A percentile compares a stretch with the other conserved stretches of the same genome.
These are phyloP conservation scores for Cyanoliseus patagonus DNA, from an alignment of 2,113 vertebrate species.

Conservation along the genomic window DNA sequence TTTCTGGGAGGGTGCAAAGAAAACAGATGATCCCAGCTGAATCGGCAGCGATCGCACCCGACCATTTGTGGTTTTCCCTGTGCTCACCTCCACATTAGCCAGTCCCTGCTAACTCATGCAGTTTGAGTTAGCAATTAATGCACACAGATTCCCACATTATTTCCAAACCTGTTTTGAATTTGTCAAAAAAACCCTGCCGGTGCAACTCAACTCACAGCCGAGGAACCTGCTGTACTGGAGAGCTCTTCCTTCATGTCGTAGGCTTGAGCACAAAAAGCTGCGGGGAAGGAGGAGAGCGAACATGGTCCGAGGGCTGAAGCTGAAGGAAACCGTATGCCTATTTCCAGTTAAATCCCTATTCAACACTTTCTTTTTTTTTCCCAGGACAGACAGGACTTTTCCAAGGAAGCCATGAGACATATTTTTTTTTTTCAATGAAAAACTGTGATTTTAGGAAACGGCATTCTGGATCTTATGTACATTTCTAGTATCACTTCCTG, in stretches of 20 bases:
- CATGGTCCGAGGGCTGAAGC: conserved; percentile 3
- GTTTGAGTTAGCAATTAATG: background rate
- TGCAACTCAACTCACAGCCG: background rate
- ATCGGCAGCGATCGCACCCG: background rate
- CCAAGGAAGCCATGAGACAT: conserved; percentile 40
- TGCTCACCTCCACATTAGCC: background rate
- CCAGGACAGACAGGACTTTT: background rate
- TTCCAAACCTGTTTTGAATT: background rate
- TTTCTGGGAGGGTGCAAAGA: background rate
- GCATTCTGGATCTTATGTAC: conserved; percentile 80
- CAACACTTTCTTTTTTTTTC: background rate
- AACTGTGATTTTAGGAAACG: conserved; percentile 66
- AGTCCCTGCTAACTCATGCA: background rate
- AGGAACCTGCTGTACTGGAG: background rate
- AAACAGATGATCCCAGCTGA: background rate
- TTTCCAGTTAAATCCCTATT: conserved; percentile 30
- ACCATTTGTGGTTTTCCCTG: background rate
- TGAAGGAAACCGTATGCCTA: background rate
- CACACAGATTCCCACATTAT: background rate
- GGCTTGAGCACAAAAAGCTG: background rate
- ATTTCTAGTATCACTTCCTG: conserved; percentile 86
- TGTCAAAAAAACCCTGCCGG: background rate
- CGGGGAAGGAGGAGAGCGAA: background rate
- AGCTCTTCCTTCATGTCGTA: background rate
- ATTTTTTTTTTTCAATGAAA: background rate